phyloP scores from a whole-genome alignment of 2,113 vertebrate genomes.

The Chaetorhynchus papuensis region DNA sequence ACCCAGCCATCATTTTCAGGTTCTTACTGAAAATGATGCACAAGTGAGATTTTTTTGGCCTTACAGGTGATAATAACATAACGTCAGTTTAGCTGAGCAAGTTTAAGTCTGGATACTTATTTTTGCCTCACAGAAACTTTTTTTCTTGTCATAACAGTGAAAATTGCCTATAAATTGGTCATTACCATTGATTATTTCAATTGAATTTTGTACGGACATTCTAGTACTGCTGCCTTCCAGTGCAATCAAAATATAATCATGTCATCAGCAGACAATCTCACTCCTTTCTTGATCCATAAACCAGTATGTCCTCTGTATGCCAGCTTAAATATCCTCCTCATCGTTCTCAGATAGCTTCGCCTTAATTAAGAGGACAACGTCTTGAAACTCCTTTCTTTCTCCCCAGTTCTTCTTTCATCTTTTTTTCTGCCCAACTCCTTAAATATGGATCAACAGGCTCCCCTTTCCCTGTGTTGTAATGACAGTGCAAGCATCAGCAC shows the following conservation, averaged over 20 bases:
- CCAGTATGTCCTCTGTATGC: not conserved
- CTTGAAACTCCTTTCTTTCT: not conserved
- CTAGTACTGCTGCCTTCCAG: not conserved
- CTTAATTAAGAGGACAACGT: not conserved
- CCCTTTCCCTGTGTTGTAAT: not conserved
- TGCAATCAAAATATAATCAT: not conserved
- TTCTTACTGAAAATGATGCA: not conserved
- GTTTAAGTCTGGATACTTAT: not conserved
- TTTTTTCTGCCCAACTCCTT: not conserved
- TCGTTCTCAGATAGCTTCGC: not conserved
- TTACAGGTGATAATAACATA: not conserved
- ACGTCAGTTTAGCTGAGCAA: not conserved
- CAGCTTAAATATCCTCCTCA: not conserved
- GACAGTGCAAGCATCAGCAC: not conserved
- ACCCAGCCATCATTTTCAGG: not conserved
- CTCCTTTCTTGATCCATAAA: not conserved
- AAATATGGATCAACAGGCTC: not conserved
- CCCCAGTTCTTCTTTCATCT: not conserved
- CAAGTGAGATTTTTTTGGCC: not conserved
- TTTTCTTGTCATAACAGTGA: not conserved
- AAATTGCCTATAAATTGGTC: not conserved
- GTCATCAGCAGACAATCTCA: not conserved
- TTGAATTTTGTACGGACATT: not conserved
- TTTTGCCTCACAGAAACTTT: not conserved
- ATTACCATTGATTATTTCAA: not conserved